These are phyloP conservation scores for Disparrhopalites patrizii DNA, from an alignment of 2,888 invertebrate species.

Conservation along the genomic window DNA sequence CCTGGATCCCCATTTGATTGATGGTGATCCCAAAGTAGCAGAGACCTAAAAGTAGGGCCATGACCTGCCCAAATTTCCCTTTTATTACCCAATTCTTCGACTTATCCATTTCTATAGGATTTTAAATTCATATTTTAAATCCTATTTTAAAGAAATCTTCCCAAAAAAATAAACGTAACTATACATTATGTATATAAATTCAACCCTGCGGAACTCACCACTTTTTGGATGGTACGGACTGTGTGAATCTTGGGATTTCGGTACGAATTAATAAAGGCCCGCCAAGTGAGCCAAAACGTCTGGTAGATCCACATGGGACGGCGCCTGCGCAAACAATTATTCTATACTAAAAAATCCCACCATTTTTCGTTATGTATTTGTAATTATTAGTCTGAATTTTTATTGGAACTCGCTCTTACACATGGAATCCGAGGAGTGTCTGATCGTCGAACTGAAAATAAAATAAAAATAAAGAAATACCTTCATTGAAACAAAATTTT, in stretches of 20 bases:
- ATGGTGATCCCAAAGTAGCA: slow-evolving; percentile 73
- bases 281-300: slow-evolving; percentile 69
- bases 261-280: slow-evolving; percentile 68
- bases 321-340: slow-evolving; percentile 53
- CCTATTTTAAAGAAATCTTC: neutral
- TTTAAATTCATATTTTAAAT: neutral
- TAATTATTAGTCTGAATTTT: neutral
- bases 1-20: slow-evolving; percentile 78
- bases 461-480: neutral
- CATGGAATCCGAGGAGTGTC: slow-evolving; percentile 29
- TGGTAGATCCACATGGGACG: slow-evolving; percentile 67
- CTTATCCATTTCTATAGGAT: neutral
- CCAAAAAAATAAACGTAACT: slow-evolving; percentile 2
- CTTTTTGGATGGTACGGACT: slow-evolving; percentile 60
- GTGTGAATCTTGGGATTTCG: slow-evolving; percentile 77
- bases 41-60: slow-evolving; percentile 73
- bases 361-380: neutral
- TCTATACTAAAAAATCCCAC: neutral
- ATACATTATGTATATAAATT: too few species aligned
- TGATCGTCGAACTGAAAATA: slow-evolving; percentile 33
- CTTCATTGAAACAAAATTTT: too few species aligned
- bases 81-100: too few species aligned
- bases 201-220: slow-evolving; percentile 27
- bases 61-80: too few species aligned
- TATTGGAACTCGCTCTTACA: slow-evolving; percentile 29